These are phyloP conservation scores for Drosophila lacteicornis DNA, from an alignment of 1,140 invertebrate genomes.

Conservation along the genomic window DNA sequence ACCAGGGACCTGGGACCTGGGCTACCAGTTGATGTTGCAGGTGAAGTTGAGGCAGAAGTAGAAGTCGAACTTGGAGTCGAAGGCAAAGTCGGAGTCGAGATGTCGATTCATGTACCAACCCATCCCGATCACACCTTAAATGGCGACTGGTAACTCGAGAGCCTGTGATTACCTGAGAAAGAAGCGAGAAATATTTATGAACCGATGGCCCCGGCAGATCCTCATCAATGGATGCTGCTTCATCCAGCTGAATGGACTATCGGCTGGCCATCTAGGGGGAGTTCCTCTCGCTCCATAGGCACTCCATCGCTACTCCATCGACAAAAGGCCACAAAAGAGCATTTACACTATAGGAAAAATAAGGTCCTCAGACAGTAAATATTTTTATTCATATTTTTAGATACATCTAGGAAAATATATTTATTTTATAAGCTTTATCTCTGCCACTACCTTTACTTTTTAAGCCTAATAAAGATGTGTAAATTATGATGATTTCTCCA, in stretches of 20 bases:
- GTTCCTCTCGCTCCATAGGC: constrained; percentile 27
- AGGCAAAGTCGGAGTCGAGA: constrained; percentile 11
- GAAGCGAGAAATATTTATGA: constrained; percentile 79
- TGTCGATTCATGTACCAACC: constrained; percentile 53
- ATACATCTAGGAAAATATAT: too few species aligned
- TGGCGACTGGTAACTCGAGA: constrained; percentile 73
- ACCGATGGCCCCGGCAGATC: constrained; percentile 63
- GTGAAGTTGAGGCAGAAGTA: constrained; percentile 7
- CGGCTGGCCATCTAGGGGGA: constrained; percentile 54
- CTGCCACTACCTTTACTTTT: not conserved
- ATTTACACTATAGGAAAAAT: constrained; percentile 16
- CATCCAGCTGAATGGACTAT: constrained; percentile 41
- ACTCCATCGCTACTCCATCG: constrained; percentile 18
- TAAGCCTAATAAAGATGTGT: not conserved
- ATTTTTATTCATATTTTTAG: too few species aligned
- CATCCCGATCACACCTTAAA: constrained; percentile 75
- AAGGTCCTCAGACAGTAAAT: not conserved
- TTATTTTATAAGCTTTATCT: not conserved
- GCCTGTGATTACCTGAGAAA: constrained; percentile 75
- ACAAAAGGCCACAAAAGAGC: constrained; percentile 36
- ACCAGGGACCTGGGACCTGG: constrained; percentile 43
- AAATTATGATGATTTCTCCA: constrained; percentile 8
- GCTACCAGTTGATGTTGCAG: constrained; percentile 43
- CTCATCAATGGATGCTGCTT: constrained; percentile 66
- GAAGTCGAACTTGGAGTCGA: constrained; percentile 14